A percentile compares a stretch with the other conserved stretches of the same genome.
Conservation (phyloP, 2,113 vertebrate species). For the Hydrolagus affinis region DNA sequence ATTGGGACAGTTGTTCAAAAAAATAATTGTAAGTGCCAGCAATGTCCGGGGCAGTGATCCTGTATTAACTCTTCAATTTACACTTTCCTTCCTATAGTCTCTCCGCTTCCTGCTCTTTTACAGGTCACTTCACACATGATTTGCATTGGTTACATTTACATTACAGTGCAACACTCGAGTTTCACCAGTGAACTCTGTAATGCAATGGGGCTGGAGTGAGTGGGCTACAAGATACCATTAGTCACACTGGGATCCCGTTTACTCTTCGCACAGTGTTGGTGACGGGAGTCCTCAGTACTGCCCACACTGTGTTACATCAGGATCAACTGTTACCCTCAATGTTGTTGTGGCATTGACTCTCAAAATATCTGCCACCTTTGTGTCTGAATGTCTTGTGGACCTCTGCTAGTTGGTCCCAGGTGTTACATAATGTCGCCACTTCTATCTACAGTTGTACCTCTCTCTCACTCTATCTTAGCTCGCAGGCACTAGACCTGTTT, state of each 20-base stretch:
- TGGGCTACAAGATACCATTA: no score
- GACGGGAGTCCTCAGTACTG: conserved; percentile 33
- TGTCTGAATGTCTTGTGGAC: no score
- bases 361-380: no score
- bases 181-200: neutral
- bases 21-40: conserved; percentile 65
- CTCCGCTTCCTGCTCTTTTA: conserved; percentile 19
- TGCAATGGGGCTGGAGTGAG: conserved; percentile 20
- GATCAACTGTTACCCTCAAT: no score
- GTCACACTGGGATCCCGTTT: conserved; percentile 30
- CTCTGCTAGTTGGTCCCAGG: no score
- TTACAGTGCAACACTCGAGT: neutral
- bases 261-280: conserved; percentile 35
- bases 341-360: no score
- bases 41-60: neutral
- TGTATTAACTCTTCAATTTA: neutral
- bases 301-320: neutral
- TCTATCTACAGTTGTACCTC: no score
- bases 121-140: conserved; percentile 33
- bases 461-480: no score
- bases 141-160: conserved; percentile 32
- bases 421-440: no score
- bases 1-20: conserved; percentile 64
- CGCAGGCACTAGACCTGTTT: no score
- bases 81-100: conserved; percentile 21